Evolutionary conservation across 2,888 invertebrate genomes (phyloP).

Genomic region (Stenoptilia bipunctidactyla): DNA sequence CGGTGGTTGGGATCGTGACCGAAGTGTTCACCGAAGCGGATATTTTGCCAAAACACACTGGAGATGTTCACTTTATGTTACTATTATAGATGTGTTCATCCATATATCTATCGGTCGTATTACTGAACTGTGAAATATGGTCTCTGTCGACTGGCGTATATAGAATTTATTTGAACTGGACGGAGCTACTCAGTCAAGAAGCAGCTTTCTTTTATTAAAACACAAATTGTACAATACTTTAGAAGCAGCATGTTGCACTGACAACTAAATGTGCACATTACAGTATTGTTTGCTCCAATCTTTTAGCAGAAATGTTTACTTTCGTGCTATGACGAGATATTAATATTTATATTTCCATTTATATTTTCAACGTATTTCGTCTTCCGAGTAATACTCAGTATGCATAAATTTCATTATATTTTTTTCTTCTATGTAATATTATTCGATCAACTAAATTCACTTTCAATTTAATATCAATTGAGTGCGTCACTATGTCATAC

Average conservation of each 20-base stretch:
- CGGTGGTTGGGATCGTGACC: neutral
- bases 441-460: no score
- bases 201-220: constrained; percentile 1
- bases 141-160: neutral
- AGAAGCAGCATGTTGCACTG: neutral
- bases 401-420: no score
- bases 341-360: no score
- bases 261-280: neutral
- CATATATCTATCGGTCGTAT: neutral
- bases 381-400: no score
- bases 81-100: neutral
- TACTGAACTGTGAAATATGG: neutral
- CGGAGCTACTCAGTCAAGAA: neutral
- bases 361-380: no score
- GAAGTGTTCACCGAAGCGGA: neutral
- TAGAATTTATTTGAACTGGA: neutral
- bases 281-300: neutral
- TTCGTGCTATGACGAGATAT: neutral
- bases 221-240: neutral
- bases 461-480: no score
- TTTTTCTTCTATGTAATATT: no score
- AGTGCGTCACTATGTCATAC: no score
- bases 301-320: neutral
- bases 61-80: neutral
- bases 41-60: neutral